Evolutionary conservation across 2,888 invertebrate genomes (phyloP), one percentile per base, ranked within the genome.

Genomic region (Thera obeliscata): DNA sequence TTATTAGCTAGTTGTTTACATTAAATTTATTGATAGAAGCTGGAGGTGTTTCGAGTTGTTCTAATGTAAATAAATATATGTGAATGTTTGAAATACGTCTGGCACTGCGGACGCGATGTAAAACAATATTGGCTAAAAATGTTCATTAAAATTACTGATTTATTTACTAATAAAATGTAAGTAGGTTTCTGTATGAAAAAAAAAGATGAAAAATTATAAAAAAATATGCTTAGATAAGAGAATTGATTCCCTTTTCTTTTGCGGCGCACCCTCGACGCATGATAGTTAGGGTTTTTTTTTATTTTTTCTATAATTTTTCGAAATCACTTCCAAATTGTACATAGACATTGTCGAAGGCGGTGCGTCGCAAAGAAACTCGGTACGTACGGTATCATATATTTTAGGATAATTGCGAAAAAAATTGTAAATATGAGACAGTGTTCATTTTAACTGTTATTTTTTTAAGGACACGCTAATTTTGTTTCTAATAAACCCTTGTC

Each of bases 361-460:
- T 70, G 74, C 74, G 72, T 68, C 60, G 69, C 71, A 56, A 49
- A 64, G 74, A 55, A 71, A 75, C 71, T 74, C 76, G 84, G 82
- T 83, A 85, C 86, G 78, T 80, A 78, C 75, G 72, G 79, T 86
- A 87, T 88, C 86, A 82, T 85, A 87, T 86, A 85, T 84, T 75
- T 75, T 76, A 76, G 71, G 68, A 84, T 84, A 81, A 81, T 78
- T 80, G 80, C 77, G 71, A 80, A 76, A 78, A 22, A 80, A 86
- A 84, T 36, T 91, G 92, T 92, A 92, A 89, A 92, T 92, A 92
- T 84, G 85, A 87, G 81, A 88, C 84, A 82, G 86, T 90, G 89
- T 90, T 90, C 89, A 88, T 88, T 91, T 85, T 87, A 88, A 90
- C 85, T 88, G 85, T 90, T 90, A 87, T 88, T 90, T 90, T 89